phyloP scores from a whole-genome alignment of 2,113 vertebrate species.

The Pedionomus torquatus region DNA sequence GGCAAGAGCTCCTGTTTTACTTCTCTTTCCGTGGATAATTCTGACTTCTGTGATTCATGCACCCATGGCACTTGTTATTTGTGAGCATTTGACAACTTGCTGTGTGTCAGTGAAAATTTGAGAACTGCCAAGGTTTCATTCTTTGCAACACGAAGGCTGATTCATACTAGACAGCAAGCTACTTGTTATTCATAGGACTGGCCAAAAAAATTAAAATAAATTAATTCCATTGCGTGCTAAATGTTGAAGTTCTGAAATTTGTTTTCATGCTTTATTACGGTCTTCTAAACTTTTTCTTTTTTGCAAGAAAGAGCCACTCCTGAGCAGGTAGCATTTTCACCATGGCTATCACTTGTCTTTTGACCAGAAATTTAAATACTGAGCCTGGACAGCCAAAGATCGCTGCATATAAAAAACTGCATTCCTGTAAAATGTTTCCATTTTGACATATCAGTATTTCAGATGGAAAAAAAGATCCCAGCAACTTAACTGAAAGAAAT shows the following conservation, averaged over 20 bases:
- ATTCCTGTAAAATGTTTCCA: neutral
- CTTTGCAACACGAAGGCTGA: neutral
- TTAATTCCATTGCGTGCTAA: neutral
- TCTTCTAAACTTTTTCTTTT: neutral
- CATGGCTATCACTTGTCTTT: neutral
- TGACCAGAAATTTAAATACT: neutral
- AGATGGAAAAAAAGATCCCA: neutral
- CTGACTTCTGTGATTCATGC: neutral
- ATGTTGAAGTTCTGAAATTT: slow-evolving; percentile 1
- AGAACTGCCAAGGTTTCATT: neutral
- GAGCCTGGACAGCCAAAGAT: neutral
- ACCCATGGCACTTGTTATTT: neutral
- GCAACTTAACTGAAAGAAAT: neutral
- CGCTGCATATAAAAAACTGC: neutral
- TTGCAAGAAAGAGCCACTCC: neutral
- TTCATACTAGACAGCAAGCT: neutral
- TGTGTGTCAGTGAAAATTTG: slow-evolving; percentile 9
- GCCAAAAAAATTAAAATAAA: slow-evolving; percentile 22
- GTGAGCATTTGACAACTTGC: neutral
- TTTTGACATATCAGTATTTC: neutral
- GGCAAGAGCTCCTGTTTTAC: neutral
- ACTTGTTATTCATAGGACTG: slow-evolving; percentile 7
- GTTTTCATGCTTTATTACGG: neutral
- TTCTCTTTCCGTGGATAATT: neutral
- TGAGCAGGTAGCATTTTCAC: neutral